Evolutionary conservation across 2,888 invertebrate species (phyloP).

Genomic region (Scaptomyza tumidula): DNA sequence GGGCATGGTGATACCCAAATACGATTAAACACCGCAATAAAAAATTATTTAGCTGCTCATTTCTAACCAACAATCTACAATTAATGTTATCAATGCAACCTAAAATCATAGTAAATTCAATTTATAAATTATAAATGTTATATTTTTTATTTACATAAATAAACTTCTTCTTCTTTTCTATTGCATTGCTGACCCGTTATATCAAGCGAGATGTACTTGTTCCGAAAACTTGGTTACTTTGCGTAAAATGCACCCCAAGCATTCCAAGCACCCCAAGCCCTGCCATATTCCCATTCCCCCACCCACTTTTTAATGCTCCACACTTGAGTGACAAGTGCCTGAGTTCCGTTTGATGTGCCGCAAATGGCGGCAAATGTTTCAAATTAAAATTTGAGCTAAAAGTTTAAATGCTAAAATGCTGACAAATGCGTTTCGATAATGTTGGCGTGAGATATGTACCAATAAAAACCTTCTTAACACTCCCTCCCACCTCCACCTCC

Average conservation of each 20-base stretch:
- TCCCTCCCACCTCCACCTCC: neutral
- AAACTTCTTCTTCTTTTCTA: too few species aligned
- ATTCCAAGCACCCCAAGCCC: neutral
- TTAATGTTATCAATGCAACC: too few species aligned
- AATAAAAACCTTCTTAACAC: neutral
- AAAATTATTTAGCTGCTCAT: too few species aligned
- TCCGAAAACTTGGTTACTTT: neutral
- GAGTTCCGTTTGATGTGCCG: constrained; percentile 56
- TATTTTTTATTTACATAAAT: too few species aligned
- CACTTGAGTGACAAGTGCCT: constrained; percentile 27
- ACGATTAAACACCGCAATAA: constrained; percentile 10
- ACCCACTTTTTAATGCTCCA: neutral
- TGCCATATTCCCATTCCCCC: too few species aligned
- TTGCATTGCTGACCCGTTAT: constrained; percentile 6
- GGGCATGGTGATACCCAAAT: neutral
- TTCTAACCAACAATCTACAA: too few species aligned
- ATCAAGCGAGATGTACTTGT: neutral
- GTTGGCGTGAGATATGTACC: neutral
- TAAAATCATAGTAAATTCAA: too few species aligned
- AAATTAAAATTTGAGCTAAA: constrained; percentile 60
- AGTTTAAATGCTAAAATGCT: constrained; percentile 73
- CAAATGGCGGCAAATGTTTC: constrained; percentile 64
- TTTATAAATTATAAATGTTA: too few species aligned
- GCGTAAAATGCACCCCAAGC: too few species aligned
- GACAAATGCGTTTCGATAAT: constrained; percentile 72